Conservation (phyloP, 30 jellyfish, hydroid and myxozoan genomes). For the Aurelia aurita complex sp. Pacific region DNA sequence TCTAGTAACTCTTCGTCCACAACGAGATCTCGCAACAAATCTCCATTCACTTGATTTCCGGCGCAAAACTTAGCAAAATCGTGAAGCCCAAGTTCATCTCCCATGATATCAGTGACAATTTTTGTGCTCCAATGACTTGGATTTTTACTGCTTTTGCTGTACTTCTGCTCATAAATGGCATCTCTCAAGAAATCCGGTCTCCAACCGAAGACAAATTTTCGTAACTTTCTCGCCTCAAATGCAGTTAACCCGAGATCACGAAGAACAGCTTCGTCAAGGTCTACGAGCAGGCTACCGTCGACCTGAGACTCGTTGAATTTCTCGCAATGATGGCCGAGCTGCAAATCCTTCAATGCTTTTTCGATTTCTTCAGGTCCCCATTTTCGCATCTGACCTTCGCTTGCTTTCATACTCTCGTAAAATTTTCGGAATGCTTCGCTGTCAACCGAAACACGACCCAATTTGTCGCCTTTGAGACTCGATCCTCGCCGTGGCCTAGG, state of each 20-base stretch:
- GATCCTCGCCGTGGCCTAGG: conserved; percentile 55
- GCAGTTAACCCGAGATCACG: conserved; percentile 79
- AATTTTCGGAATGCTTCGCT: conserved; percentile 69
- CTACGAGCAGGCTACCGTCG: conserved; percentile 88
- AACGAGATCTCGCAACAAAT: conserved; percentile 81
- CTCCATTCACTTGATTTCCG: conserved; percentile 93
- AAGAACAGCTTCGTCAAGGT: conserved; percentile 91
- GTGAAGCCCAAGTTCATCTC: conserved; percentile 53
- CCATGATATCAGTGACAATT: conserved; percentile 70
- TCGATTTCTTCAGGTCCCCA: conserved; percentile 93
- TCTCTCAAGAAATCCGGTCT: conserved; percentile 83
- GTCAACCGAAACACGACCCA: conserved; percentile 31
- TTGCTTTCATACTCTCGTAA: conserved; percentile 76
- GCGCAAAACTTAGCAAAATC: conserved; percentile 81
- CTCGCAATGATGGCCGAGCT: conserved; percentile 50
- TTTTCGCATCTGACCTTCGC: conserved; percentile 73
- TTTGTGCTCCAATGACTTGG: conserved; percentile 83
- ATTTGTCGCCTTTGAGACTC: conserved; percentile 32
- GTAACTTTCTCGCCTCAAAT: conserved; percentile 90
- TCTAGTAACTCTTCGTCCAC: conserved; percentile 80
- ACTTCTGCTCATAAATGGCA: conserved; percentile 22
- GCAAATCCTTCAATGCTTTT: conserved; percentile 48
- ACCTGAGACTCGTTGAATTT: conserved; percentile 79
- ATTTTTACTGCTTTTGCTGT: conserved; percentile 59
- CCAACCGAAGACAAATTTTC: conserved; percentile 97